Base-by-base conservation (phyloP, 2,888 invertebrate species). In the Cheilosia scutellata region DNA sequence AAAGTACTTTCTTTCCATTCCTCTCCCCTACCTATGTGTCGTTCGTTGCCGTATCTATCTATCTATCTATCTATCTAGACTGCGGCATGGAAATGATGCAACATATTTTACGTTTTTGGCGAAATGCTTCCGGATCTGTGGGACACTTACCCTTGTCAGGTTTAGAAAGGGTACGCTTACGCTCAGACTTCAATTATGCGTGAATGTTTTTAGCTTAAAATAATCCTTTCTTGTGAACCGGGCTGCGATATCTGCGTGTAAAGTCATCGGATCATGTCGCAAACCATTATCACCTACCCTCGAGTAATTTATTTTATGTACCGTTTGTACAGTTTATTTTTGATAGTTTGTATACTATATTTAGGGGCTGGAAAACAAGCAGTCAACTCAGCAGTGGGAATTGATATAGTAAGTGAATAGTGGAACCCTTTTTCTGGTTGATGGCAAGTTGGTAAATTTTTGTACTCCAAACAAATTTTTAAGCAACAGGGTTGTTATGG, bases 201-300 rank as follows among this genome's bases (percentile, higher is more conserved):
- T 80, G 71, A 86, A 86, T 86, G 80, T 86, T 86, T 80, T 75
- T 66, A 60, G 80, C 76, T 80, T 76, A 58, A 80, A 86, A 80
- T 86, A 86, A 86, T 84, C 84, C 80, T 86, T 86, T 79, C 75
- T 74, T 78, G 72, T 68, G 49, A 49, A 75, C 51, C 53, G 20
- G 20, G 20, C 33, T 66, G 66, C 44, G 37, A 37, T 37, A 37
- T 37, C 11, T 72, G 62, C 62, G 75, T 47, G 84, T 58, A 76
- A 80, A 80, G 80, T 86, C 76, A 76, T 66, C 80, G 80, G 80
- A 86, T 86, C 84, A 75, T 80, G 80, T 86, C 84, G 76, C 76
- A 76, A 76, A 44, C 76, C 80, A 86, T 86, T 86, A 86, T 86
- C 84, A 80, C 84, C 84, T 86, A 86, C 84, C 84, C 84, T 80